Percentiles rank a stretch among this genome's conserved stretches.
Evolutionary conservation across 30 jellyfish, hydroid and myxozoan species (phyloP).

Genomic region (Chrysaora quinquecirrha): DNA sequence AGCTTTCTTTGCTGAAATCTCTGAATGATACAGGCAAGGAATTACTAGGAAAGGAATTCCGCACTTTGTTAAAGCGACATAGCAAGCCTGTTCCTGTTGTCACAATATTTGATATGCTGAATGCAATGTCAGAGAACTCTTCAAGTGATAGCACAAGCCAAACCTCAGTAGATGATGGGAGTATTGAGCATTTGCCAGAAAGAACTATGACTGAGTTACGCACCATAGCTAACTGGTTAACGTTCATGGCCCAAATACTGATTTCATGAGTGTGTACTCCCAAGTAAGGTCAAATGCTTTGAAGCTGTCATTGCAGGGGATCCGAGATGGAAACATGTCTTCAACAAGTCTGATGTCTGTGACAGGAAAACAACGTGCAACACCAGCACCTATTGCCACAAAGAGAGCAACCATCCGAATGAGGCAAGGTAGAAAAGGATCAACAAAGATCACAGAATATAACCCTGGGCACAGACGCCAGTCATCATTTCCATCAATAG

Average conservation of each 20-base stretch:
- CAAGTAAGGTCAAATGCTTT: constrained; percentile 86
- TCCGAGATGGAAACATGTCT: constrained; percentile 44
- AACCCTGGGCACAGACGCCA: constrained; percentile 43
- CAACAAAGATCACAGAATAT: constrained; percentile 44
- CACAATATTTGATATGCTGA: constrained; percentile 81
- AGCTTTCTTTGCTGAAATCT: constrained; percentile 80
- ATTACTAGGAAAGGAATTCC: constrained; percentile 81
- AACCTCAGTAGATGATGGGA: constrained; percentile 75
- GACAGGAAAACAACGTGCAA: constrained; percentile 29
- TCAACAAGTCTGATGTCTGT: constrained; percentile 18
- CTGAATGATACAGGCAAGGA: constrained; percentile 90
- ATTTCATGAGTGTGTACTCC: constrained; percentile 94
- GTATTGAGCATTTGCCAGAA: constrained; percentile 89
- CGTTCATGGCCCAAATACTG: constrained; percentile 83
- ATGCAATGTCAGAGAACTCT: constrained; percentile 65
- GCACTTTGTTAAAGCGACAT: constrained; percentile 84
- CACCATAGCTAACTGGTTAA: constrained; percentile 88
- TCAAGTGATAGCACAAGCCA: constrained; percentile 71
- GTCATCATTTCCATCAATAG: constrained; percentile 49
- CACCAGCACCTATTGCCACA: constrained; percentile 48
- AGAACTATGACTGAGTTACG: constrained; percentile 87
- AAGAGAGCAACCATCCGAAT: constrained; percentile 43
- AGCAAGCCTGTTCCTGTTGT: constrained; percentile 91
- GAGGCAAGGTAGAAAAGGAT: constrained; percentile 60
- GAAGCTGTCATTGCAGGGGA: constrained; percentile 85